Evolutionary conservation across 1,140 invertebrate genomes (phyloP).

Genomic region (Bombus difficillimus): DNA sequence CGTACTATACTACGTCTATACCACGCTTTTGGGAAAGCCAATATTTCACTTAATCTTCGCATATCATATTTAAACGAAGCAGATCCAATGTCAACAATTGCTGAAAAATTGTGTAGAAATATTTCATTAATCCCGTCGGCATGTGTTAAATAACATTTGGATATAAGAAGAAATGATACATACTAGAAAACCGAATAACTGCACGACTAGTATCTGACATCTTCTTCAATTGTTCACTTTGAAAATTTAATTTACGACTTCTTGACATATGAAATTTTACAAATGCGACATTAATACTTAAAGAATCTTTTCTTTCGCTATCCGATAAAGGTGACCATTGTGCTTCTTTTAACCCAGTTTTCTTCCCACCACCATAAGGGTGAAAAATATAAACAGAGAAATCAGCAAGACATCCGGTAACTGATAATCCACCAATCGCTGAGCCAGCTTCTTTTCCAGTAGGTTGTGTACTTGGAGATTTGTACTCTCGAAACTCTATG

Average conservation of each 20-base stretch:
- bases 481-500: constrained; percentile 85
- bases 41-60: constrained; percentile 97
- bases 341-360: constrained; percentile 90
- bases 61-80: constrained; percentile 99
- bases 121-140: not conserved
- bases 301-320: constrained; percentile 95
- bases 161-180: constrained; percentile 70
- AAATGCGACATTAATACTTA: constrained; percentile 98
- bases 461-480: constrained; percentile 73
- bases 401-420: constrained; percentile 96
- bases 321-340: constrained; percentile 94
- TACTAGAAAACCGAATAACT: constrained; percentile 95
- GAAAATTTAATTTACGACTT: constrained; percentile 92
- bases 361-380: constrained; percentile 96
- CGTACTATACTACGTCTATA: constrained; percentile 96
- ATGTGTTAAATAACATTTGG: not conserved
- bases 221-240: constrained; percentile 82
- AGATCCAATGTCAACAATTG: constrained; percentile 97
- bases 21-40: constrained; percentile 99
- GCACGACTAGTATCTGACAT: constrained; percentile 83
- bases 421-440: constrained; percentile 93
- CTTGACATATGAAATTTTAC: constrained; percentile 97
- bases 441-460: constrained; percentile 82
- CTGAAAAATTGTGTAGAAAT: constrained; percentile 81
- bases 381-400: constrained; percentile 99